Evolutionary conservation across 2,797 vertebrate genomes (phyloP), one percentile per base, ranked within the genome.

Genomic region (Tamandua tetradactyla): DNA sequence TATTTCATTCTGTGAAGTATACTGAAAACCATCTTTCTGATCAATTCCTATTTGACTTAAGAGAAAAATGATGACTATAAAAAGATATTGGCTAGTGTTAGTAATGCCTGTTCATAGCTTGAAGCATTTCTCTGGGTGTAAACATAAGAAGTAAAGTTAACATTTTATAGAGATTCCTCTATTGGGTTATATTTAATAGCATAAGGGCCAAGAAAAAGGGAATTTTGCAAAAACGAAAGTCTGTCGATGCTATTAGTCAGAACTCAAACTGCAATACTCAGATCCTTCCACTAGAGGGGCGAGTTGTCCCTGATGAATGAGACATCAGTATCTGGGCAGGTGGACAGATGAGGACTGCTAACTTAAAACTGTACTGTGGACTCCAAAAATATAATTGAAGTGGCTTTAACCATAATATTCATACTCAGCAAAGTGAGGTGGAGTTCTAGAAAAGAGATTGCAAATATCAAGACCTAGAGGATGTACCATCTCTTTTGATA

Each of bases 281-380:
- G 52, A 81, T 96, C 76, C 35, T 76, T 92, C 98, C 98, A 98
- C 98, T 98, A 98, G 98, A 98, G 98, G 98, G 98, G 95, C 93
- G 98, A 98, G 93, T 98, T 98, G 98, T 94, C 94, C 98, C 96
- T 97, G 92, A 95, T 14, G 89, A 97, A 55, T 62, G 83, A 83
- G 83, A 52, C 2, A 74, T 80, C 37, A 8, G 8, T 15, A 66
- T 81, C 59, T 74, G 62, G 68, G 88, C 89, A 15, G 61, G 20
- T 61, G 87, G 52, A 5, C 0, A 11, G 44, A 13, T 0, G 27
- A 8, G 1, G 68, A 37, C 61, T 88, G 37, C 2, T 0, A 69
- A 8, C 2, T 69, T 44, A 69, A 0, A 3, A 23, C 0, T 0
- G 80, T 47, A 35, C 2, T 22, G 0, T 23, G 71, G 32, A 68